Conservation (phyloP, 2,113 vertebrate genomes). For the Fukomys damarensis region DNA sequence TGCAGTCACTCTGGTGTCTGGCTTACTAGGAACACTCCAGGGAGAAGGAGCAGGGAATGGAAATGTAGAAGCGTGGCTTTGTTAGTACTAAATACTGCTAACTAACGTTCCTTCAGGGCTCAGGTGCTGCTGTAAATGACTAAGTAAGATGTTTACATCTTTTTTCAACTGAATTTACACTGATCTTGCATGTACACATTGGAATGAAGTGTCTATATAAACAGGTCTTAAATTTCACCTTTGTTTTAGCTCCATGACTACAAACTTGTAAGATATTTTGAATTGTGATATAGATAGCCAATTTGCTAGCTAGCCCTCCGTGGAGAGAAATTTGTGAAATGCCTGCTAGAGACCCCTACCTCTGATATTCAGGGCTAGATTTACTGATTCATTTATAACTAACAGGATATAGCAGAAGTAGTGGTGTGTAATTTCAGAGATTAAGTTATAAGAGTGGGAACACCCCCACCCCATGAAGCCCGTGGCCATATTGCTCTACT, state of each 20-base stretch:
- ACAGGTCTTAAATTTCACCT: slow-evolving; percentile 41
- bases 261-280: slow-evolving; percentile 17
- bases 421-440: neutral
- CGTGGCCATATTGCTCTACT: neutral
- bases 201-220: slow-evolving; percentile 33
- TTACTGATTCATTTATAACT: slow-evolving; percentile 40
- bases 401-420: neutral
- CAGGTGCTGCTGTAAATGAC: slow-evolving; percentile 12
- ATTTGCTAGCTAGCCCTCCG: slow-evolving; percentile 24
- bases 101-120: neutral
- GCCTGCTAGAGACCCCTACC: neutral
- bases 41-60: neutral
- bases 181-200: neutral
- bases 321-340: slow-evolving; percentile 2
- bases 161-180: slow-evolving; percentile 38
- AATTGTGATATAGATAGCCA: slow-evolving; percentile 8
- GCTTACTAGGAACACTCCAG: slow-evolving; percentile 15
- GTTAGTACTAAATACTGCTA: slow-evolving; percentile 20
- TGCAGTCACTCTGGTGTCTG: neutral
- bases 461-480: neutral
- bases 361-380: slow-evolving; percentile 6
- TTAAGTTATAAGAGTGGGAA: slow-evolving; percentile 1
- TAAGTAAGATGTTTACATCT: slow-evolving; percentile 49
- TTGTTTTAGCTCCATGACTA: slow-evolving; percentile 40
- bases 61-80: neutral